phyloP scores from a whole-genome alignment of 2,888 invertebrate genomes.

The Teinopalpus imperialis region DNA sequence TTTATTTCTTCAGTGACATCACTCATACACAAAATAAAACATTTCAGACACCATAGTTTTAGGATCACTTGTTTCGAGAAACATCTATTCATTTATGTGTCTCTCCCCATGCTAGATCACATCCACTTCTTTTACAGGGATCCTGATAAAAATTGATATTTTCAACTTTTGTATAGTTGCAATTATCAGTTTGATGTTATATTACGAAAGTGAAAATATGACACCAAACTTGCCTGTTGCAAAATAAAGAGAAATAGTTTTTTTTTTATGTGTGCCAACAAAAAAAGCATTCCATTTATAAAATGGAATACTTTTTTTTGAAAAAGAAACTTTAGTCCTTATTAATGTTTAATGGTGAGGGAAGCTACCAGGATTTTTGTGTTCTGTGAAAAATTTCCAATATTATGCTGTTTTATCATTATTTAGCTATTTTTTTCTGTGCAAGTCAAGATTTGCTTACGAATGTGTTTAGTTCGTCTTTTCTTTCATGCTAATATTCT shows the following conservation, averaged over 20 bases:
- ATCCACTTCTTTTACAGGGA: conserved; percentile 37
- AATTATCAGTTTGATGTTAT: conserved; percentile 29
- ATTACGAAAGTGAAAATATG: conserved; percentile 9
- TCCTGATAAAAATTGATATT: conserved; percentile 27
- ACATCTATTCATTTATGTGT: conserved; percentile 33
- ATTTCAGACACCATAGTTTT: conserved; percentile 42
- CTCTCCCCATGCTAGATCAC: conserved; percentile 11
- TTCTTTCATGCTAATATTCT: conserved; percentile 2
- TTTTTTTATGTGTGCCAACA: conserved; percentile 12
- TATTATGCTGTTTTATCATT: conserved; percentile 41
- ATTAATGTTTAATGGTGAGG: conserved; percentile 37
- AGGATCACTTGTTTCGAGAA: conserved; percentile 33
- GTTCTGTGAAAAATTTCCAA: conserved; percentile 29
- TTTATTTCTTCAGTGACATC: conserved; percentile 37
- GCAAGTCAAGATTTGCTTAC: conserved; percentile 18
- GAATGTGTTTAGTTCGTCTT: conserved; percentile 22
- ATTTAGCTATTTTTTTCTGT: conserved; percentile 35
- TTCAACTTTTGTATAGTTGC: conserved; percentile 23
- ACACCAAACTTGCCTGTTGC: conserved; percentile 23
- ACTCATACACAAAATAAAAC: conserved; percentile 29
- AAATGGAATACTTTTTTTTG: conserved; percentile 22
- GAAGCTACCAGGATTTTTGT: conserved; percentile 71
- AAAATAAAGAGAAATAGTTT: conserved; percentile 10
- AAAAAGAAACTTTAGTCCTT: conserved; percentile 5
- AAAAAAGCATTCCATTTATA: conserved; percentile 17